Evolutionary conservation across 2,888 invertebrate species (phyloP), one percentile per base, ranked within the genome.

Genomic region (Rhorus exstirpatorius): DNA sequence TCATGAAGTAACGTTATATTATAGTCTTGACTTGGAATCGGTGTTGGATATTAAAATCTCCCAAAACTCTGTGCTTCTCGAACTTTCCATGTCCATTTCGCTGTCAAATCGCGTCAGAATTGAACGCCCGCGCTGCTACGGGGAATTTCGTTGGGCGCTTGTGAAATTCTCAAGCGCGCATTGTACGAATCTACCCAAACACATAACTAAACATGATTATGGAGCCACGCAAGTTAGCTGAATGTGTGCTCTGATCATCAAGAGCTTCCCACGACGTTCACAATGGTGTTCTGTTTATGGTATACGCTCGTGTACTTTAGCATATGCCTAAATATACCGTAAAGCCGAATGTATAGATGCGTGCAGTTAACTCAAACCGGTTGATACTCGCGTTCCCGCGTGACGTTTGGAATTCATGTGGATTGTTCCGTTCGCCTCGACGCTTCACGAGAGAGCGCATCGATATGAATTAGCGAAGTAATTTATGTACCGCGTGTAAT

Each of bases 381-480:
- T 74, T 63, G 68, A 74, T 81, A 77, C 51, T 72, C 77, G 51
- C 24, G 38, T 51, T 68, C 38, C 3, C 3, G 17, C 60, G 55
- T 55, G 81, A 74, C 81, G 74, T 55, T 68, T 61, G 58, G 74
- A 75, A 82, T 82, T 82, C 70, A 82, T 74, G n/a, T n/a, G 75
- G 74, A 74, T 77, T 78, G 70, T 78, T 74, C 68, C 78, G 63
- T 70, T 65, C 78, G 70, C 58, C 68, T 26, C 26, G 75, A 68
- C 49, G 74, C 70, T 68, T 61, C 67, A 63, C 63, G 74, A 63
- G 74, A 68, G 75, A 4, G 31, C 74, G n/a, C 81, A 74, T 79
- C 79, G 79, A 75, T 79, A 79, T 82, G 82, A 82, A 79, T 75
- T 79, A 79, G 74, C 70, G 58, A 71, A 63, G 19, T 63, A 55